A percentile compares a stretch with the other conserved stretches of the same genome.
Evolutionary conservation across 2,797 vertebrate genomes (phyloP).

Genomic region (Fistularia commersonii): DNA sequence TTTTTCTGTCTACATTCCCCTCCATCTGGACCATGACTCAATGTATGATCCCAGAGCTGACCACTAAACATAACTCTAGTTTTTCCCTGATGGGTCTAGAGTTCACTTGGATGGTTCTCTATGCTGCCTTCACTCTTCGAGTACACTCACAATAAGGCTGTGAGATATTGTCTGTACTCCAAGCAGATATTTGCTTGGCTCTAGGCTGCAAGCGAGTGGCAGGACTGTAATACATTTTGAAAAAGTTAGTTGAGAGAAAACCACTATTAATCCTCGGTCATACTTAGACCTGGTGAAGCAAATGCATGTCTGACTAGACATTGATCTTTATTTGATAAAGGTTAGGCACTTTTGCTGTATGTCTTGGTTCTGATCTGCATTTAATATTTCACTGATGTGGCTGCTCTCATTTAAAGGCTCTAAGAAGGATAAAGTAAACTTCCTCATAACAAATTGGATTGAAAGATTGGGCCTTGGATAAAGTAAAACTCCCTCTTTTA

Average conservation of each 20-base stretch:
- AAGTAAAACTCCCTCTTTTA: too few relatives aligned
- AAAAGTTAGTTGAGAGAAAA: constrained; percentile 1
- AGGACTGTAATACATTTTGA: constrained; percentile 6
- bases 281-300: constrained; percentile 8
- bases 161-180: too few relatives aligned
- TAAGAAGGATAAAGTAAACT: neutral
- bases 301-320: constrained; percentile 2
- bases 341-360: constrained; percentile 22
- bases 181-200: too few relatives aligned
- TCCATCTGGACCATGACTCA: too few relatives aligned
- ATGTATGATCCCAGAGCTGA: too few relatives aligned
- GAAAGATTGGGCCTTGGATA: too few relatives aligned
- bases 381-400: neutral
- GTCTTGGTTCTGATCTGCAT: neutral
- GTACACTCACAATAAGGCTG: too few relatives aligned
- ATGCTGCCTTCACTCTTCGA: too few relatives aligned
- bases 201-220: neutral
- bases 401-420: neutral
- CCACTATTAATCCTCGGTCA: constrained; percentile 19
- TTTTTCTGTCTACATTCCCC: neutral
- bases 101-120: too few relatives aligned
- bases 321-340: constrained; percentile 38
- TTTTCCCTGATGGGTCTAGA: too few relatives aligned
- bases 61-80: too few relatives aligned
- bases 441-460: neutral